Evolutionary conservation across 2,113 vertebrate genomes (phyloP), one percentile per base, ranked within the genome.

Genomic region (Dromaius novaehollandiae): DNA sequence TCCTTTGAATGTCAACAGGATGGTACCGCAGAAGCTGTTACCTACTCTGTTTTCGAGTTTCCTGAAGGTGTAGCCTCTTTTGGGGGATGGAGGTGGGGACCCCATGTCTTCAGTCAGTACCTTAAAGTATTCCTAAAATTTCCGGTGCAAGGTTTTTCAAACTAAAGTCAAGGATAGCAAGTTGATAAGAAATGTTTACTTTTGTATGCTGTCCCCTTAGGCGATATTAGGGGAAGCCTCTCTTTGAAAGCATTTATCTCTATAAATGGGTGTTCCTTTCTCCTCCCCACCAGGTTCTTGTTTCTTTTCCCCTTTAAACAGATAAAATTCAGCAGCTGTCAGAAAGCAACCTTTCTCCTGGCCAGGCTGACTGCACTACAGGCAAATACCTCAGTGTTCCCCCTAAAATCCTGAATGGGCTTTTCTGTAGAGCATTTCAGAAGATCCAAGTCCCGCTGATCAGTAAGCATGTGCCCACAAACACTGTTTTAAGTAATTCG

Each of bases 71-170:
- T 34, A 56, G 2, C 15, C 9, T 26, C 24, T 86, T 42, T 69
- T 44, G 32, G 24, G 78, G 7, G 11, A 26, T 36, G 34, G 0
- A 0, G 3, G 3, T 3, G 16, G 4, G 3, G 68, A 16, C n/a
- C 36, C 32, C 71, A 10, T 55, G 16, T 50, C 44, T 64, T 88
- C 25, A 74, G 8, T 20, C 53, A 30, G 11, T 86, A 51, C 19
- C 53, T 70, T 44, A 32, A 81, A 53, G 11, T 65, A 50, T 50
- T 65, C 70, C 30, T 66, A 46, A 40, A 51, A 61, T 71, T 82
- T 93, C 24, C 28, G 42, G 15, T 46, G 34, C 44, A 69, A 20
- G 17, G 7, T 40, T 34, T 13, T 84, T 88, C 10, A 42, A 55
- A 63, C 44, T 25, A 34, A 26, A 15, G 12, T 75, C 38, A 70